Base-by-base conservation (phyloP, 1,140 invertebrate species). In the Cotesia typhae region DNA sequence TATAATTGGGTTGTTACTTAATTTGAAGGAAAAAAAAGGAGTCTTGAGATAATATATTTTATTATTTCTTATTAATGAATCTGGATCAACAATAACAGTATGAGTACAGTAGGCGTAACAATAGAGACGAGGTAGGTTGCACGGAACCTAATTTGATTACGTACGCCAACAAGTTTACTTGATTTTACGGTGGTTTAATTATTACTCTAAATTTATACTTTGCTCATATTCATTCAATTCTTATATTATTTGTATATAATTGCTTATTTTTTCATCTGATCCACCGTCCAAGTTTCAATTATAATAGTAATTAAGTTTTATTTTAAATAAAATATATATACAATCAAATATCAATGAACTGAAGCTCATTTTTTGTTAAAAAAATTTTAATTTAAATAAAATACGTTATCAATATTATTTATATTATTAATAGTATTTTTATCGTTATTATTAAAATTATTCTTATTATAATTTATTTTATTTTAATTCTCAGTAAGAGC, bases 31-130 rank as follows among this genome's bases (percentile, higher is more conserved):
- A n/a, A 71, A 73, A 65, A 36, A 68, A 63, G 38, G 1, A 51
- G 12, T 74, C 80, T 84, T 84, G 79, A 86, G 85, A 85, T 80
- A 85, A 87, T 87, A 87, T 86, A 87, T 2, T 86, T 87, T 86
- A 86, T 86, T 87, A 85, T 79, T 84, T 87, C 82, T 82, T 84
- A 83, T 83, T 87, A 84, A 81, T 81, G 84, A 87, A 20, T 74
- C 70, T 84, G 85, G 80, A 82, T 85, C 83, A 86, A 85, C 85
- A 87, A 87, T 86, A 87, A 87, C 85, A 87, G 84, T 85, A 81
- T 86, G 84, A 76, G 69, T 76, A 78, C 81, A 84, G 83, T 86
- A 86, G 84, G 84, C 84, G 85, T 84, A 85, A 85, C 83, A 85
- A 86, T 83, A 86, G 80, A 87, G 82, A 84, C 81, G 81, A 87